Percentiles rank a stretch among this genome's conserved stretches.
phyloP scores from a whole-genome alignment of 64 coral and sea anemone species.

The Cladopsammia gracilis region DNA sequence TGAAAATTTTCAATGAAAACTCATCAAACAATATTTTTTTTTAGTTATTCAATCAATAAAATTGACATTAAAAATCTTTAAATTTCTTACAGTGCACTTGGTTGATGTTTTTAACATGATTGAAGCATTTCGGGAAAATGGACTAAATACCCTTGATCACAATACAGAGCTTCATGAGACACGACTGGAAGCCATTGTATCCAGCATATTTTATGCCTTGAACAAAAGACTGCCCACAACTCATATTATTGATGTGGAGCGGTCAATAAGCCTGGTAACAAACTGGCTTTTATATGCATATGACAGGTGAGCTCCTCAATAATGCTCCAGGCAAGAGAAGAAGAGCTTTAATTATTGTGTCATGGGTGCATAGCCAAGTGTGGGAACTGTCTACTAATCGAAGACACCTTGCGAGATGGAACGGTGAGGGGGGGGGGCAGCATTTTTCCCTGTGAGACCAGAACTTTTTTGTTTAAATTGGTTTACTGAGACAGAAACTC shows the following conservation, averaged over 20 bases:
- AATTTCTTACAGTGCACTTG: constrained; percentile 80
- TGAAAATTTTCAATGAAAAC: too few species aligned
- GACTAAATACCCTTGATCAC: constrained; percentile 91
- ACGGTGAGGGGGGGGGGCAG: too few species aligned
- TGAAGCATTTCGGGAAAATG: constrained; percentile 99
- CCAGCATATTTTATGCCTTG: constrained; percentile 99
- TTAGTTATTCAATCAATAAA: background rate
- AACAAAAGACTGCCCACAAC: constrained; percentile 94
- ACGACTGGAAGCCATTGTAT: constrained; percentile 92
- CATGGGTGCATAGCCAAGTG: too few species aligned
- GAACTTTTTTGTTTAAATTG: too few species aligned
- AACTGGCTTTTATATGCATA: constrained; percentile 98
- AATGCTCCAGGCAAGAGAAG: background rate
- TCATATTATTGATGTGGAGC: constrained; percentile 92
- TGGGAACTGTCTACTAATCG: too few species aligned
- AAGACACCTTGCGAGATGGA: too few species aligned
- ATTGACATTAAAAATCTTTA: background rate
- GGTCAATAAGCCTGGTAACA: constrained; percentile 93
- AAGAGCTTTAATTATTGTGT: too few species aligned
- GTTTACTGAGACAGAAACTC: too few species aligned
- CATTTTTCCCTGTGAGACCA: too few species aligned
- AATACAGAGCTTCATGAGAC: constrained; percentile 96
- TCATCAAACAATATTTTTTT: too few species aligned
- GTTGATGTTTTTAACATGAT: constrained; percentile 99
- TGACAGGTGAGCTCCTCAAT: constrained; percentile 70